A percentile compares a stretch with the other conserved stretches of the same genome.
These are phyloP conservation scores for Onthophagus taurus DNA, from an alignment of 1,140 invertebrate genomes.

Conservation along the genomic window DNA sequence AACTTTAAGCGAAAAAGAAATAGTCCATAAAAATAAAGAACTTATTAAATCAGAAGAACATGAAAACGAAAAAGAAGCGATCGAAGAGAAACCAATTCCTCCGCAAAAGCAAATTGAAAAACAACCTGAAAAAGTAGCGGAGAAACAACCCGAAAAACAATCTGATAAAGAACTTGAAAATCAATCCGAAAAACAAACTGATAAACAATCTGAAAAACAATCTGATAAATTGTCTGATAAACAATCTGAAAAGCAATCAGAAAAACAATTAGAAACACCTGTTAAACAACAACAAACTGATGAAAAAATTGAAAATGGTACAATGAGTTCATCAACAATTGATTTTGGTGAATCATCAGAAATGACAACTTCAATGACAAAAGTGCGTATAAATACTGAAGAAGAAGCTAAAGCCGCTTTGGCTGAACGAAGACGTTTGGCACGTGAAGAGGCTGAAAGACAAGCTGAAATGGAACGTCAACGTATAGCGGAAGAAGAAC, in stretches of 20 bases:
- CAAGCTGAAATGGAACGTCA: constrained; percentile 74
- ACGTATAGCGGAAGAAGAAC: constrained; percentile 60
- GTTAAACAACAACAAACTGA: neutral
- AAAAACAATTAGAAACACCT: neutral
- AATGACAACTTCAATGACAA: constrained; percentile 54
- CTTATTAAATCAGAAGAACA: neutral
- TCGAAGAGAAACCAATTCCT: too few relatives aligned
- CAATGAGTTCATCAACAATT: neutral
- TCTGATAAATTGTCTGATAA: neutral
- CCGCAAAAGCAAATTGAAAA: neutral
- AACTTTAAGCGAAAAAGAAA: neutral
- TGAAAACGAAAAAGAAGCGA: neutral
- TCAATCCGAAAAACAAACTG: too few relatives aligned
- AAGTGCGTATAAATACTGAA: constrained; percentile 70
- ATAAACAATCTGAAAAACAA: neutral
- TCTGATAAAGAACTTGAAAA: too few relatives aligned
- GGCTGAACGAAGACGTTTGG: constrained; percentile 71
- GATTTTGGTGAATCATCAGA: constrained; percentile 16
- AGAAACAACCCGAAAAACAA: neutral
- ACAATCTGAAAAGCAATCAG: neutral
- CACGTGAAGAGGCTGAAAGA: constrained; percentile 75
- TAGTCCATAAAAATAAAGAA: constrained; percentile 1
- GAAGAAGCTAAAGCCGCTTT: constrained; percentile 83
- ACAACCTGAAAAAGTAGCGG: neutral
- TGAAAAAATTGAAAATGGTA: neutral